phyloP scores from a whole-genome alignment of 2,797 vertebrate genomes.

The Ciconia nigra region DNA sequence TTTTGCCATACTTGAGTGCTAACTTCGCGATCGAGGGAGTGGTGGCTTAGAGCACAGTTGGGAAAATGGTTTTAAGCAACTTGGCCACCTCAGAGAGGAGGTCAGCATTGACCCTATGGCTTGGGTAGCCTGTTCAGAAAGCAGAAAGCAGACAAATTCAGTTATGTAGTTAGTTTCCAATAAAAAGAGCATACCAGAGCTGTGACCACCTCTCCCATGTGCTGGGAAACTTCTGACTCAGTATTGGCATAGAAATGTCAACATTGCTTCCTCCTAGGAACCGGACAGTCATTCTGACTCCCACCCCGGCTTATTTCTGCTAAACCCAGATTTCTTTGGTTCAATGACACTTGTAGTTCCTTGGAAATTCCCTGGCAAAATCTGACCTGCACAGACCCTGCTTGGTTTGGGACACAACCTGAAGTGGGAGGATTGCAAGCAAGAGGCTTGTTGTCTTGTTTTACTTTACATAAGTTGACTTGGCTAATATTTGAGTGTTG shows the following conservation, averaged over 20 bases:
- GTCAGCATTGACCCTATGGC: accelerated
- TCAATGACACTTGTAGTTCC: neutral
- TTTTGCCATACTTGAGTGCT: neutral
- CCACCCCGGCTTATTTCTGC: neutral
- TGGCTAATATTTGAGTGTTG: neutral
- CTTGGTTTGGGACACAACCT: neutral
- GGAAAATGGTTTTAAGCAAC: neutral
- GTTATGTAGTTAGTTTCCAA: neutral
- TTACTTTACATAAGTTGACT: no score
- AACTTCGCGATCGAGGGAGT: accelerated
- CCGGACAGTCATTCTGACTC: accelerated
- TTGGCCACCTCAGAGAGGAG: neutral
- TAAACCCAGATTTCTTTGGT: neutral
- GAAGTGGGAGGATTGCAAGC: neutral
- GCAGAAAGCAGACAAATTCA: no score
- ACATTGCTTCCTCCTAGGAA: neutral
- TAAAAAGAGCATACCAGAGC: neutral
- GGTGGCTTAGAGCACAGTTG: neutral
- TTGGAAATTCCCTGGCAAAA: neutral
- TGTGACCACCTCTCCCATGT: neutral
- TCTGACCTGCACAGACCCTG: neutral
- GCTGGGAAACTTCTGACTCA: neutral
- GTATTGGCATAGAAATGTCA: neutral
- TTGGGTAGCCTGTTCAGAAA: neutral
- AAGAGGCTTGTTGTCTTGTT: neutral